Evolutionary conservation across 2,113 vertebrate genomes (phyloP).

Genomic region (Stictonetta naevosa): DNA sequence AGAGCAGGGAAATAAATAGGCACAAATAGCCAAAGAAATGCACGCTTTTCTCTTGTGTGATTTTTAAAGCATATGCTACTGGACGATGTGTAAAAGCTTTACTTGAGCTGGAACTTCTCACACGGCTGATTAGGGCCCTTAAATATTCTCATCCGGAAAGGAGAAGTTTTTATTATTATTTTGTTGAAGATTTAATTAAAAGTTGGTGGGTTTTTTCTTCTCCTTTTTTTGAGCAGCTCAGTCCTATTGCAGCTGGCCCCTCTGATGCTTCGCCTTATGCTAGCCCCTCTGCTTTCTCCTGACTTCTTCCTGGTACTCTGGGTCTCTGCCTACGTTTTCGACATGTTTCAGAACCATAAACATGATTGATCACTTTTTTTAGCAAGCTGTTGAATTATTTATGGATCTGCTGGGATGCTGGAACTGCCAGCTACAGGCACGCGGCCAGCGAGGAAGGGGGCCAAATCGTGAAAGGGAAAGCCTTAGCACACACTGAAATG

Average conservation of each 20-base stretch:
- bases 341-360: constrained; percentile 15
- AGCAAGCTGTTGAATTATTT: constrained; percentile 43
- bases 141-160: background rate
- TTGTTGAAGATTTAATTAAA: background rate
- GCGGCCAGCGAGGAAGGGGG: constrained; percentile 4
- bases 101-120: constrained; percentile 19
- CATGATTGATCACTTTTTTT: background rate
- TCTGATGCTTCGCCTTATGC: background rate
- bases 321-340: background rate
- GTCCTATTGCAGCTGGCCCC: background rate
- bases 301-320: background rate
- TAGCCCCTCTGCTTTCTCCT: background rate
- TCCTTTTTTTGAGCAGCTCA: background rate
- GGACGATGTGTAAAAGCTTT: constrained; percentile 24
- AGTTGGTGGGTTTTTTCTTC: background rate
- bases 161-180: background rate
- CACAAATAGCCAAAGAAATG: background rate
- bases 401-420: constrained; percentile 41
- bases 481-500: background rate
- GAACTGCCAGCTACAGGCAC: constrained; percentile 38
- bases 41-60: background rate
- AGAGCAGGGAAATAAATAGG: background rate
- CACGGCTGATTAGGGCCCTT: background rate
- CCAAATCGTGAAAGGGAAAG: constrained; percentile 37
- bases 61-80: constrained; percentile 38